Conservation (phyloP, 1,140 invertebrate genomes). For the fruit fly (Drosophila melanogaster) region DNA sequence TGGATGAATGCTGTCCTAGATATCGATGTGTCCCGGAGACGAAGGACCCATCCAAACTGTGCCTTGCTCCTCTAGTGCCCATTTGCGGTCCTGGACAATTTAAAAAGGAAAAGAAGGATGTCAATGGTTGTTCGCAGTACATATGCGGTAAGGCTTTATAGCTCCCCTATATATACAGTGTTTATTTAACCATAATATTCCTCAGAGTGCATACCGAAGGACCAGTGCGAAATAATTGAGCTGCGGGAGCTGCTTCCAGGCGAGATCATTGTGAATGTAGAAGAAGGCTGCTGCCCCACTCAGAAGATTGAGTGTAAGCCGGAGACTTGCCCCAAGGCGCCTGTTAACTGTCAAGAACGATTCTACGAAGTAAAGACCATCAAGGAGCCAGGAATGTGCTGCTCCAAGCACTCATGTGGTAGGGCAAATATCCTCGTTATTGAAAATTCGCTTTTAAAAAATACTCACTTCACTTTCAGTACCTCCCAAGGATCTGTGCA, state of each 20-base stretch:
- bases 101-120: conserved; percentile 87
- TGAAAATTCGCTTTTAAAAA: neutral
- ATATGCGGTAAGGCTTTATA: conserved; percentile 87
- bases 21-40: conserved; percentile 88
- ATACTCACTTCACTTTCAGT: conserved; percentile 83
- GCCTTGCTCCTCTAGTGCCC: conserved; percentile 88
- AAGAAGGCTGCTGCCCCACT: conserved; percentile 89
- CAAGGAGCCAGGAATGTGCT: conserved; percentile 87
- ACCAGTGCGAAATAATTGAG: conserved; percentile 87
- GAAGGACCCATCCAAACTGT: conserved; percentile 84
- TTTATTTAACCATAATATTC: neutral
- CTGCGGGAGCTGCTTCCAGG: conserved; percentile 86
- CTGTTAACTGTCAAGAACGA: conserved; percentile 86
- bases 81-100: conserved; percentile 89
- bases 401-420: conserved; percentile 88
- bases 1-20: conserved; percentile 88
- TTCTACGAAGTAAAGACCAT: conserved; percentile 86
- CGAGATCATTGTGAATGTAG: conserved; percentile 86
- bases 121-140: conserved; percentile 88
- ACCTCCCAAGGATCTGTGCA: conserved; percentile 89
- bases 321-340: conserved; percentile 86
- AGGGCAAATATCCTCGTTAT: conserved; percentile 33
- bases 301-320: conserved; percentile 87
- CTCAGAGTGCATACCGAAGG: conserved; percentile 89
- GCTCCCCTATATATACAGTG: neutral